Evolutionary conservation across 2,113 vertebrate genomes (phyloP).

Genomic region (Ophthalmolycus amberensis): DNA sequence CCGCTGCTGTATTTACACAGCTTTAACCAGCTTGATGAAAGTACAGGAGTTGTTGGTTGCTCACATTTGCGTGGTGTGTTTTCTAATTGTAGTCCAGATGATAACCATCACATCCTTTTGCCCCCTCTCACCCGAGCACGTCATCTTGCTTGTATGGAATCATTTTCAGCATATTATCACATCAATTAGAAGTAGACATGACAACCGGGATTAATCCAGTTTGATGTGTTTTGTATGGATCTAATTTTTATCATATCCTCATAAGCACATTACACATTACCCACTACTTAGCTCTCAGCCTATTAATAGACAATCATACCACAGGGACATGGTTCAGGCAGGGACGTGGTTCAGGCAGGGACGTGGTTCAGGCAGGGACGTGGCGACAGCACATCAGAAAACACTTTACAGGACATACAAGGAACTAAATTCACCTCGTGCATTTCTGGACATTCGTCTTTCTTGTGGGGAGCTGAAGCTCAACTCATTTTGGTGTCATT

Average conservation of each 20-base stretch:
- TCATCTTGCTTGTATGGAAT: neutral
- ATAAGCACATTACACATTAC: conserved; percentile 44
- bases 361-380: conserved; percentile 30
- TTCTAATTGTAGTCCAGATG: neutral
- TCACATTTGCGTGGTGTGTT: neutral
- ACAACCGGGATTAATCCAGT: neutral
- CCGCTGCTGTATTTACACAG: conserved; percentile 17
- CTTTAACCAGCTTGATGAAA: neutral
- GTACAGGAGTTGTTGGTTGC: neutral
- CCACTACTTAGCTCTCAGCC: conserved; percentile 31
- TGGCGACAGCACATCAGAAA: conserved; percentile 28
- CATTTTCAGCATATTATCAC: neutral
- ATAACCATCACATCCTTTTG: neutral
- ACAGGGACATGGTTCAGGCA: conserved; percentile 40
- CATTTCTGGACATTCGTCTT: conserved; percentile 27
- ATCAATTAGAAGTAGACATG: neutral
- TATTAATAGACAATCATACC: conserved; percentile 64
- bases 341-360: conserved; percentile 28
- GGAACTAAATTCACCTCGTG: neutral
- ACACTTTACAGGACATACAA: conserved; percentile 29
- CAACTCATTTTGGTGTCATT: conserved; percentile 18
- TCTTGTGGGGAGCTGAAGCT: neutral
- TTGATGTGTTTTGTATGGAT: conserved; percentile 3
- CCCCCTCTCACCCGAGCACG: neutral
- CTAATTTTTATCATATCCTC: conserved; percentile 33